phyloP scores from a whole-genome alignment of 2,113 vertebrate genomes.

The Tachycineta bicolor region DNA sequence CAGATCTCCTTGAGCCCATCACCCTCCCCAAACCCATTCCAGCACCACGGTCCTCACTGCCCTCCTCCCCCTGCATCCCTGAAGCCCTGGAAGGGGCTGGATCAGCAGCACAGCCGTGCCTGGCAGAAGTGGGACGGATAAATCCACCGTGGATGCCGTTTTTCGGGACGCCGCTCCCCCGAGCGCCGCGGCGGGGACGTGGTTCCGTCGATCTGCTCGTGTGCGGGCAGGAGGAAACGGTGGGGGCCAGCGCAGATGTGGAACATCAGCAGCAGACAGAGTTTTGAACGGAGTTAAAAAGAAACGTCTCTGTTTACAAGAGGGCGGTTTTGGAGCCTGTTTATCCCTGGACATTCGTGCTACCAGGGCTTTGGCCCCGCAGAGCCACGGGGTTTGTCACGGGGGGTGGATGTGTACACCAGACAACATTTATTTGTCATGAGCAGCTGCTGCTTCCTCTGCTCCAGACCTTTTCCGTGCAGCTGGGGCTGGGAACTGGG shows the following conservation, averaged over 20 bases:
- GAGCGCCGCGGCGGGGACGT: accelerated
- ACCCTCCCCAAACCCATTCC: neutral
- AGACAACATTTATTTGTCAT: neutral
- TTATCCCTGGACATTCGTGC: conserved; percentile 15
- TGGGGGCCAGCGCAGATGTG: neutral
- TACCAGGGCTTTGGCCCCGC: neutral
- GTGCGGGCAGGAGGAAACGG: neutral
- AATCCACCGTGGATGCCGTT: accelerated
- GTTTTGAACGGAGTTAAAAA: neutral
- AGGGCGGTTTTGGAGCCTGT: neutral
- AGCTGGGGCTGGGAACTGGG: neutral
- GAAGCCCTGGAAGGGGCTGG: neutral
- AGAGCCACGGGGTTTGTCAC: neutral
- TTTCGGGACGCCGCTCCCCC: neutral
- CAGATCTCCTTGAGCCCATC: neutral
- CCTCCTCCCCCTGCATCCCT: neutral
- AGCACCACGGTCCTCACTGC: accelerated
- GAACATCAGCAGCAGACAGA: neutral
- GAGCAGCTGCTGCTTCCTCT: conserved; percentile 27
- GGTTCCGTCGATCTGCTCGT: accelerated
- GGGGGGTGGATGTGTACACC: neutral
- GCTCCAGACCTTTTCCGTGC: neutral
- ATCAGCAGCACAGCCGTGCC: neutral
- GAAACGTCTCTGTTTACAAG: neutral
- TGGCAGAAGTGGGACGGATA: neutral